These are phyloP conservation scores for Grallaria varia DNA, from an alignment of 2,113 vertebrate genomes.

Conservation along the genomic window DNA sequence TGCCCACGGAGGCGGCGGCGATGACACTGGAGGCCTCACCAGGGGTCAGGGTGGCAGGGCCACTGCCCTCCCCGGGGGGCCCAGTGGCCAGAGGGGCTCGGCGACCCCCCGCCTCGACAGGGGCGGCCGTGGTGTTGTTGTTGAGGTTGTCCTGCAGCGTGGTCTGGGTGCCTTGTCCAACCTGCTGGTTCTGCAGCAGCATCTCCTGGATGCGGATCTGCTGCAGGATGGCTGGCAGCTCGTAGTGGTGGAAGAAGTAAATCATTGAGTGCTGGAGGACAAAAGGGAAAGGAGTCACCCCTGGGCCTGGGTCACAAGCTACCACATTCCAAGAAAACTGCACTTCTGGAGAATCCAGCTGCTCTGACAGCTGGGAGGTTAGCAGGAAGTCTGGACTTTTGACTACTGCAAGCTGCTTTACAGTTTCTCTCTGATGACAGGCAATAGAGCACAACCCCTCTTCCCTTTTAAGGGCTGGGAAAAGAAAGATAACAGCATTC, in stretches of 20 bases:
- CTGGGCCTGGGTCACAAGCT: background rate
- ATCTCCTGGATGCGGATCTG: conserved; percentile 97
- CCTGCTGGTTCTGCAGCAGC: conserved; percentile 92
- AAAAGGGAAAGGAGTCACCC: background rate
- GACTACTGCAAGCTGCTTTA: background rate
- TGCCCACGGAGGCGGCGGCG: background rate
- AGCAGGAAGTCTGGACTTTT: background rate
- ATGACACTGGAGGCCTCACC: conserved; percentile 44
- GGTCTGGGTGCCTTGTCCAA: conserved; percentile 84
- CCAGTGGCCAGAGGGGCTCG: background rate
- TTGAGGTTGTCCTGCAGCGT: conserved; percentile 93
- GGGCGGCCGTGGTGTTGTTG: conserved; percentile 80
- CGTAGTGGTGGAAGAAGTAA: conserved; percentile 98
- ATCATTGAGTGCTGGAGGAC: conserved; percentile 92
- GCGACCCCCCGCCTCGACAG: accelerated
- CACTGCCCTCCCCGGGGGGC: background rate
- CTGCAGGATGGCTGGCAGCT: conserved; percentile 95
- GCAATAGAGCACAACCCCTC: background rate
- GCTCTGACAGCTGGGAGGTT: background rate
- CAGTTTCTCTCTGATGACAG: background rate
- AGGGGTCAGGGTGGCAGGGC: background rate
- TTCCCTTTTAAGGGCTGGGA: background rate
- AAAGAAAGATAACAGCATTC: background rate
- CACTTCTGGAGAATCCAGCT: background rate
- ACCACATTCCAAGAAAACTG: background rate